Base-by-base conservation (phyloP, 2,113 vertebrate genomes). In the Trachemys scripta region DNA sequence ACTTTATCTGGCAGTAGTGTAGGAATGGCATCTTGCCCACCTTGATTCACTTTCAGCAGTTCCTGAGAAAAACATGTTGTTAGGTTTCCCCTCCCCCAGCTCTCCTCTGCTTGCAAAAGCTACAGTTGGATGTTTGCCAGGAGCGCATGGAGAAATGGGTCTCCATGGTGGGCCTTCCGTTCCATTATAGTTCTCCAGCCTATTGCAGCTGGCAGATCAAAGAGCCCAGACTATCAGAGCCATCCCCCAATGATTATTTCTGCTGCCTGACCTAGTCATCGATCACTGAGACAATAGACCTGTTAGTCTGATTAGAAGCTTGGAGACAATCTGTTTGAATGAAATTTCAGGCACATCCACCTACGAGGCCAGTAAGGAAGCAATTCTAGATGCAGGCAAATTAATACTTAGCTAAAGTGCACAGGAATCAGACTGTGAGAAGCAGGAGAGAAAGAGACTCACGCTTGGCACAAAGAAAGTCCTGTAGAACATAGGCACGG, bases 201-300 rank as follows among this genome's bases (percentile, higher is more conserved):
- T 35, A 85, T 75, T 89, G 79, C 88, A 84, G 88, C 56, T 93
- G 8, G 9, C 53, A 24, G 7, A 72, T 42, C 29, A 4, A 59
- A 72, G 54, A n/a, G 25, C 54, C 51, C 53, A 84, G 45, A 35
- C 84, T 85, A 49, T 72, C 88, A 94, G 84, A 80, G 1, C 84
- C 90, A 95, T 88, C 93, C 91, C 10, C 38, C 80, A 24, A 4
- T 82, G 56, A 92, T 94, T 86, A 87, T 19, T 69, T 80, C 50
- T 54, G 56, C 42, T 42, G 13, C 45, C 57, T 80, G 72, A 83
- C 49, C n/a, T 42, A 3, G n/a, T 27, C 80, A 38, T 54, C 25
- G 49, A 17, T 38, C 35, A 24, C 2, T 1, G 35, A 54, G 54
- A 45, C 1, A 1, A 12, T 53, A 87, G 87, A 31, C 35, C 72